phyloP scores from a whole-genome alignment of 2,797 vertebrate species.

The Lepilemur septentrionalis region DNA sequence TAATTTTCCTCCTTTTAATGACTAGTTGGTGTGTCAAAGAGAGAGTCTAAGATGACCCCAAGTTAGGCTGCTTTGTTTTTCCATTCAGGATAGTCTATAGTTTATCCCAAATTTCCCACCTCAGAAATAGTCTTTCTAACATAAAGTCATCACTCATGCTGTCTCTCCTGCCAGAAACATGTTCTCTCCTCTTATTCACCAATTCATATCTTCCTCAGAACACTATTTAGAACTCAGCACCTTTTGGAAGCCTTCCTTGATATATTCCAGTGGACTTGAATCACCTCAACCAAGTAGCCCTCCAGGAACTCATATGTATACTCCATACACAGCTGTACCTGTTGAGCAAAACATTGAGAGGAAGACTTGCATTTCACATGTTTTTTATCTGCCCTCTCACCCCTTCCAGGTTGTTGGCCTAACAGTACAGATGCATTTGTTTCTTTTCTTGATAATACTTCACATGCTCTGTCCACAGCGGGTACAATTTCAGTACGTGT shows the following conservation, averaged over 20 bases:
- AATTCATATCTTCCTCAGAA: neutral
- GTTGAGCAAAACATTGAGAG: neutral
- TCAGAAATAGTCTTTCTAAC: conserved; percentile 1
- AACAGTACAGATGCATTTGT: neutral
- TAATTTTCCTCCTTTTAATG: neutral
- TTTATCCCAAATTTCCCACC: neutral
- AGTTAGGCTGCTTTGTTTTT: neutral
- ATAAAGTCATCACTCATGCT: neutral
- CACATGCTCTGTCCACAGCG: neutral
- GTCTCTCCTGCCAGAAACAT: neutral
- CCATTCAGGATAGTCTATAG: neutral
- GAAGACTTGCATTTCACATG: neutral
- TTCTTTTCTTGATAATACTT: neutral
- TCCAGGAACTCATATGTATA: neutral
- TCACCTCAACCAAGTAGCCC: neutral
- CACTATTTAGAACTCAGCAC: neutral
- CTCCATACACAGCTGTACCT: neutral
- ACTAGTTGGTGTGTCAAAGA: neutral
- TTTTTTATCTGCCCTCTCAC: neutral
- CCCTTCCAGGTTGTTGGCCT: neutral
- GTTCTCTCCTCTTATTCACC: neutral
- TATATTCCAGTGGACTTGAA: neutral
- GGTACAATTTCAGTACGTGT: neutral
- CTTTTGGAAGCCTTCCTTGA: neutral
- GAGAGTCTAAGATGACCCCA: neutral